These are phyloP conservation scores for Xiphophorus birchmanni DNA, from an alignment of 2,797 vertebrate genomes.

Conservation along the genomic window DNA sequence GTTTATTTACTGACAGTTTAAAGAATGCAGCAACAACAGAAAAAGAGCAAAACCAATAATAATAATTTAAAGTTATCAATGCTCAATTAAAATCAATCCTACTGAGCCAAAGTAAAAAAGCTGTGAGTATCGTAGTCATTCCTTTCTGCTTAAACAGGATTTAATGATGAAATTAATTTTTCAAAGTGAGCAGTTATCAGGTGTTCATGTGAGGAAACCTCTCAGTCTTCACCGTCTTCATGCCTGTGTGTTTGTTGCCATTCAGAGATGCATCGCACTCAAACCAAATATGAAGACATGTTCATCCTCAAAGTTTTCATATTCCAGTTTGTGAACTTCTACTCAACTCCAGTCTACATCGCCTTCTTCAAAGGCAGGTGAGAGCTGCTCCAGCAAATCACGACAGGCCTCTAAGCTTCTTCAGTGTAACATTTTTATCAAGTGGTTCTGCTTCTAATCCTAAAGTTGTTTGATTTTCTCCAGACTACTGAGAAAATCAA, in stretches of 20 bases:
- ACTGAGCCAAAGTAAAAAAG: too few relatives aligned
- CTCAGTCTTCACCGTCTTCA: not conserved
- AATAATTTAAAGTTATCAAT: too few relatives aligned
- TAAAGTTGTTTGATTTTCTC: not conserved
- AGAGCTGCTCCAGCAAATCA: conserved; percentile 27
- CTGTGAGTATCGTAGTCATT: too few relatives aligned
- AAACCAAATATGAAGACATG: conserved; percentile 84
- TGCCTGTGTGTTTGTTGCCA: not conserved
- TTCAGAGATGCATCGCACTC: conserved; percentile 86
- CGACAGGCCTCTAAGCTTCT: not conserved
- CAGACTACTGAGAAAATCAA: too few relatives aligned
- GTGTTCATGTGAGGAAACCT: not conserved
- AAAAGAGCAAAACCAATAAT: too few relatives aligned
- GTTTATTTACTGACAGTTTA: too few relatives aligned
- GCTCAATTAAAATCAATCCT: too few relatives aligned
- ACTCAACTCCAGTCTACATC: conserved; percentile 77
- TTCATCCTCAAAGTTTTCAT: conserved; percentile 86
- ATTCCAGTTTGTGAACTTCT: conserved; percentile 88
- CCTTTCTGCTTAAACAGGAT: too few relatives aligned
- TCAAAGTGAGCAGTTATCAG: not conserved
- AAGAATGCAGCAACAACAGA: too few relatives aligned
- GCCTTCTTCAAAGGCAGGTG: conserved; percentile 85
- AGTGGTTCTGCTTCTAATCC: not conserved
- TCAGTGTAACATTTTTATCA: not conserved
- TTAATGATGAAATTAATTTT: too few relatives aligned